phyloP scores from a whole-genome alignment of 2,113 vertebrate genomes.

The Paracanthobrama guichenoti region DNA sequence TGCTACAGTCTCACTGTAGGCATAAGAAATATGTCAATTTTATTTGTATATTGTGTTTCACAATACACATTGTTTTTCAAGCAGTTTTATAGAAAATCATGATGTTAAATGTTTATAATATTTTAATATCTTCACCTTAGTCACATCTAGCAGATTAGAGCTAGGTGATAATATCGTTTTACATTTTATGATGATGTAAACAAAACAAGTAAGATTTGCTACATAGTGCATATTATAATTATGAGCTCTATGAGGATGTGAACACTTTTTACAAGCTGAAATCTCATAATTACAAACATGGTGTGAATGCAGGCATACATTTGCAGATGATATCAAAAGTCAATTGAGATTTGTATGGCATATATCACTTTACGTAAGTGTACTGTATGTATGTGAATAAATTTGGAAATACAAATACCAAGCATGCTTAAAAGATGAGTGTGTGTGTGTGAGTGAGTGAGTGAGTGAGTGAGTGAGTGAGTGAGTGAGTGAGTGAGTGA shows the following conservation, averaged over 20 bases:
- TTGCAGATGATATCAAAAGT: too few relatives aligned
- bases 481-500: too few relatives aligned
- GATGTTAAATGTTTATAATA: background rate
- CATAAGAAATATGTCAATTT: background rate
- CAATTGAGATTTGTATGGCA: too few relatives aligned
- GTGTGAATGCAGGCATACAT: too few relatives aligned
- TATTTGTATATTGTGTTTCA: background rate
- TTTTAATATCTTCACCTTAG: background rate
- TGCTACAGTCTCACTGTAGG: conserved; percentile 68
- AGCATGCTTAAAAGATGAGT: too few relatives aligned
- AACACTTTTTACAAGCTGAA: too few relatives aligned
- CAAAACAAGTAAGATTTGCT: background rate
- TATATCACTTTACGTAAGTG: too few relatives aligned
- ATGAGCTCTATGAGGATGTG: too few relatives aligned
- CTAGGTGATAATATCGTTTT: background rate
- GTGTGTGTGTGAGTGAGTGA: too few relatives aligned
- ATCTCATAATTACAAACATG: too few relatives aligned
- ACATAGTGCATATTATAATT: background rate
- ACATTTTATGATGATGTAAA: background rate
- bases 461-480: too few relatives aligned
- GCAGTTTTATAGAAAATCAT: background rate
- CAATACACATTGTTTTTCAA: background rate
- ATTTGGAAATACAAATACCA: too few relatives aligned
- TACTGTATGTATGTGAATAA: background rate
- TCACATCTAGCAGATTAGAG: background rate